These are phyloP conservation scores for Dasypogon diadema DNA, from an alignment of 2,888 invertebrate species.

Conservation along the genomic window DNA sequence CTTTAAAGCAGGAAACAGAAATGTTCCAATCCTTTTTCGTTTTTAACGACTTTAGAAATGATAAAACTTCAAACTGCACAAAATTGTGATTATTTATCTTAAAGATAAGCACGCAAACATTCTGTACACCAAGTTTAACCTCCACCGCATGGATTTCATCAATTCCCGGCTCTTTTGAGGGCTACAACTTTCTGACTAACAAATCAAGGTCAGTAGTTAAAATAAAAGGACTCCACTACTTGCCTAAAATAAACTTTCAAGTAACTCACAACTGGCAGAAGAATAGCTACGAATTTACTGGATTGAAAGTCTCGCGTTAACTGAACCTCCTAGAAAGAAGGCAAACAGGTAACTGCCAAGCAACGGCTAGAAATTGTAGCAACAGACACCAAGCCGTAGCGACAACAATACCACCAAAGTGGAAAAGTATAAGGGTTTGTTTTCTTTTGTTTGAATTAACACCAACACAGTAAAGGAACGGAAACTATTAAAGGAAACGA, in stretches of 20 bases:
- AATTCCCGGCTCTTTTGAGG: background rate
- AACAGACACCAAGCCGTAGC: conserved; percentile 18
- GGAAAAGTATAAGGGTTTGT: background rate
- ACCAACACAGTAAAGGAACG: too few relatives aligned
- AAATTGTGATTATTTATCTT: too few relatives aligned
- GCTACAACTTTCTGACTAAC: background rate
- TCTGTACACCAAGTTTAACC: too few relatives aligned
- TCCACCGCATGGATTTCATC: too few relatives aligned
- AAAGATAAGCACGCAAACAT: too few relatives aligned
- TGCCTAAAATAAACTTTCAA: too few relatives aligned
- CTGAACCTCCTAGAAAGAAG: background rate
- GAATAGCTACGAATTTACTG: background rate
- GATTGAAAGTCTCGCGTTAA: conserved; percentile 6
- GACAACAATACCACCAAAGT: background rate
- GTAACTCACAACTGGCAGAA: too few relatives aligned
- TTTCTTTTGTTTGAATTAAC: too few relatives aligned
- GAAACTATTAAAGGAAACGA: too few relatives aligned
- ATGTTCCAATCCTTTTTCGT: background rate
- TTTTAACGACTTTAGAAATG: background rate
- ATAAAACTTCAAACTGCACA: too few relatives aligned
- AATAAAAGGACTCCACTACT: too few relatives aligned
- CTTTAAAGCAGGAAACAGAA: too few relatives aligned
- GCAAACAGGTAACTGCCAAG: conserved; percentile 12
- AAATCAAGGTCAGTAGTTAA: background rate
- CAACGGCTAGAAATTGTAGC: conserved; percentile 4